These are phyloP conservation scores for Procambarus virginalis DNA, from an alignment of 1,140 invertebrate species.

Conservation along the genomic window DNA sequence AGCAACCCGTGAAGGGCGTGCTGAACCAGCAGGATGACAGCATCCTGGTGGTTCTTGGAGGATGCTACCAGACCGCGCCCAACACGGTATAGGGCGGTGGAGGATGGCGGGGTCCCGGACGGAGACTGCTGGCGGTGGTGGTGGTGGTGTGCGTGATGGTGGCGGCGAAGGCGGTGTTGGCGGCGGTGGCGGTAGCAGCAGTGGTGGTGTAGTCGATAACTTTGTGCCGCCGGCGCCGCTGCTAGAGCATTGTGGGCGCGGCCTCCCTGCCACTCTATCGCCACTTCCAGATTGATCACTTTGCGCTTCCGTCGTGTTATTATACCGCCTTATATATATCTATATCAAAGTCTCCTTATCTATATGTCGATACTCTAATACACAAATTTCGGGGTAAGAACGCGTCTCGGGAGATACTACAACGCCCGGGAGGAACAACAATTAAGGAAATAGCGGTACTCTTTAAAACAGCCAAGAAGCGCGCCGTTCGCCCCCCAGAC, in stretches of 20 bases:
- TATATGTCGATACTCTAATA: too few relatives aligned
- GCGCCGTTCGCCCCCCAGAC: not conserved
- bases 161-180: not conserved
- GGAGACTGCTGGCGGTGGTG: conserved; percentile 11
- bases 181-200: not conserved
- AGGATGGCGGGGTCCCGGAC: not conserved
- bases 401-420: not conserved
- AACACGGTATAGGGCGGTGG: not conserved
- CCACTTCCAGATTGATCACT: not conserved
- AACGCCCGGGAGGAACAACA: not conserved
- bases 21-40: conserved; percentile 69
- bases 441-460: not conserved
- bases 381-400: not conserved
- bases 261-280: not conserved
- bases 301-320: too few relatives aligned
- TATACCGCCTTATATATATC: too few relatives aligned
- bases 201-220: conserved; percentile 10
- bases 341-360: too few relatives aligned
- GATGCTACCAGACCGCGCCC: conserved; percentile 40
- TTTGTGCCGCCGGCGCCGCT: not conserved
- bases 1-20: conserved; percentile 69
- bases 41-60: conserved; percentile 43
- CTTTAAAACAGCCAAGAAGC: not conserved
- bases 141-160: not conserved
- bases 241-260: conserved; percentile 5